Evolutionary conservation across 2,113 vertebrate species (phyloP).

Genomic region (Rattus rattus): DNA sequence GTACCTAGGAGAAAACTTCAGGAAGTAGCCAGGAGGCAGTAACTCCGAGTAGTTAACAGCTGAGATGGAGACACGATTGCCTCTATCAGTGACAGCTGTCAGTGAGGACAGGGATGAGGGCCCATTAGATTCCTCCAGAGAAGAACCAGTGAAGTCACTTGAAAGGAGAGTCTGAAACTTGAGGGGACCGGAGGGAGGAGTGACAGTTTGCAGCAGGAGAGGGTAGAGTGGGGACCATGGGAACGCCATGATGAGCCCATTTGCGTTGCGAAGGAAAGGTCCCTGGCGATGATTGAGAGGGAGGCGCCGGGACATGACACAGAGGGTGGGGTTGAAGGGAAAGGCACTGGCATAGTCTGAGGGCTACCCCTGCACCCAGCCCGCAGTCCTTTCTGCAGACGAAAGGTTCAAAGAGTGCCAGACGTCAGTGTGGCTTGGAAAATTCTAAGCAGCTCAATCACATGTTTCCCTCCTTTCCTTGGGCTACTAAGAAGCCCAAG

Average conservation of each 20-base stretch:
- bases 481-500: not conserved
- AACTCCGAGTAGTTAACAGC: not conserved
- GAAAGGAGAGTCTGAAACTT: not conserved
- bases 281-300: not conserved
- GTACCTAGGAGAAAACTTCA: not conserved
- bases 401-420: rapidly evolving
- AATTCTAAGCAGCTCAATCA: not conserved
- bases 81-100: not conserved
- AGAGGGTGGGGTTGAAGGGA: not conserved
- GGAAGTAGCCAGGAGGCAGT: not conserved
- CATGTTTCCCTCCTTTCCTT: not conserved
- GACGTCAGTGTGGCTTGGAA: not conserved
- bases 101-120: not conserved
- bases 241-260: not conserved
- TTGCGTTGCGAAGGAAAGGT: not conserved
- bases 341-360: not conserved
- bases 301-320: not conserved
- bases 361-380: not conserved
- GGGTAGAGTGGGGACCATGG: not conserved
- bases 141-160: not conserved
- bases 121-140: not conserved
- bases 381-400: not conserved
- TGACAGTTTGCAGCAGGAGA: not conserved
- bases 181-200: not conserved
- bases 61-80: not conserved